phyloP scores from a whole-genome alignment of 2,113 vertebrate genomes.

The Gila orcuttii region DNA sequence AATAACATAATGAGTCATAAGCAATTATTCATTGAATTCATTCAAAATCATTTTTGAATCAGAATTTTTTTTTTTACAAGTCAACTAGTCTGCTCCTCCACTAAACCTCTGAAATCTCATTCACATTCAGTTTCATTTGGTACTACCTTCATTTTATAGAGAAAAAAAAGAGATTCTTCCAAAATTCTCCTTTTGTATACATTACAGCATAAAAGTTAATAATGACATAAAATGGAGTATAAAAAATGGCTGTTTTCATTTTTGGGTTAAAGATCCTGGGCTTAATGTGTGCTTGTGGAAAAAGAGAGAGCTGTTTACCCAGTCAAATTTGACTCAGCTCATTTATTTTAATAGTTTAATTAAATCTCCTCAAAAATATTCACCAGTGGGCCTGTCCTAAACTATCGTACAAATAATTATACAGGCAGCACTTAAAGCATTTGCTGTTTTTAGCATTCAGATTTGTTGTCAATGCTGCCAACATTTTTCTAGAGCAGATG shows the following conservation, averaged over 20 bases:
- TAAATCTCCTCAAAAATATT: neutral
- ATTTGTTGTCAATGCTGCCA: neutral
- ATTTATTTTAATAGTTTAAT: constrained; percentile 24
- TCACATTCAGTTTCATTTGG: neutral
- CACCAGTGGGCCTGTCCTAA: constrained; percentile 19
- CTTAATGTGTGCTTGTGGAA: neutral
- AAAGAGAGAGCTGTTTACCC: neutral
- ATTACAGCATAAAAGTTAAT: neutral
- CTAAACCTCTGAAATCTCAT: neutral
- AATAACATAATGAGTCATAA: too few species aligned
- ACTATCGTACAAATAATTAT: neutral
- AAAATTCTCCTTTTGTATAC: neutral
- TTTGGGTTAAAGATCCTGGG: neutral
- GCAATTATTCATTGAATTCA: too few species aligned
- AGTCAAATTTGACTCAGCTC: neutral
- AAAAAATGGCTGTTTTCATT: neutral
- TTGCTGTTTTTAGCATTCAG: constrained; percentile 11
- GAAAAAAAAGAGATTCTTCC: neutral
- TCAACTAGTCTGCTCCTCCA: too few species aligned
- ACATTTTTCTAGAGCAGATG: neutral
- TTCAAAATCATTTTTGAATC: too few species aligned
- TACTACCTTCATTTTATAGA: neutral
- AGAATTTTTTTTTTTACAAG: too few species aligned
- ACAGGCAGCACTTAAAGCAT: neutral
- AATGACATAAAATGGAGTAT: neutral